Conservation (phyloP, 2,113 vertebrate genomes). For the Lagenorhynchus albirostris region DNA sequence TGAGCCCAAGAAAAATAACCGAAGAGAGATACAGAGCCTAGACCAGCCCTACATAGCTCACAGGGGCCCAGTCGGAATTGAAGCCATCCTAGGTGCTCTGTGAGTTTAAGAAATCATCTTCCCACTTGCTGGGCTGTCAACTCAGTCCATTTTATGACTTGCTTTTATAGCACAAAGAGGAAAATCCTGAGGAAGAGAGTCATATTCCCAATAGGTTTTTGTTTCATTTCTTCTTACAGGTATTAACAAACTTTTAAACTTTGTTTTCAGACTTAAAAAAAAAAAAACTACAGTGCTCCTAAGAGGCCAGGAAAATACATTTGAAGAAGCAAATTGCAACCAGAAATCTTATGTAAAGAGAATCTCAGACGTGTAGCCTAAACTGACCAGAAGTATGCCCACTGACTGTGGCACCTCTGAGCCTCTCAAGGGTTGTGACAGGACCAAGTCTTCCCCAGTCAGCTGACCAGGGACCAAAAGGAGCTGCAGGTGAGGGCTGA, state of each 20-base stretch:
- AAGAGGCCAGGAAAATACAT: background rate
- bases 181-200: background rate
- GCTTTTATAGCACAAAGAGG: background rate
- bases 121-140: background rate
- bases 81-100: background rate
- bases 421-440: background rate
- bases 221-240: conserved; percentile 10
- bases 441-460: background rate
- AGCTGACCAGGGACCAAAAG: background rate
- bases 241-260: background rate
- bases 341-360: background rate
- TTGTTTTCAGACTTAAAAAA: background rate
- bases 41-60: background rate
- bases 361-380: background rate
- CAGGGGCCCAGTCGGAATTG: background rate
- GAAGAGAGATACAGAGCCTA: background rate
- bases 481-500: background rate
- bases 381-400: fast-evolving
- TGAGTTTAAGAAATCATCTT: background rate
- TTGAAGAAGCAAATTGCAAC: background rate
- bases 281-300: background rate
- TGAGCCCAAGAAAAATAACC: background rate
- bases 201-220: background rate
- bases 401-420: background rate
- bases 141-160: background rate